Evolutionary conservation across 2,888 invertebrate genomes (phyloP).

Genomic region (Mimumesa dahlbomi): DNA sequence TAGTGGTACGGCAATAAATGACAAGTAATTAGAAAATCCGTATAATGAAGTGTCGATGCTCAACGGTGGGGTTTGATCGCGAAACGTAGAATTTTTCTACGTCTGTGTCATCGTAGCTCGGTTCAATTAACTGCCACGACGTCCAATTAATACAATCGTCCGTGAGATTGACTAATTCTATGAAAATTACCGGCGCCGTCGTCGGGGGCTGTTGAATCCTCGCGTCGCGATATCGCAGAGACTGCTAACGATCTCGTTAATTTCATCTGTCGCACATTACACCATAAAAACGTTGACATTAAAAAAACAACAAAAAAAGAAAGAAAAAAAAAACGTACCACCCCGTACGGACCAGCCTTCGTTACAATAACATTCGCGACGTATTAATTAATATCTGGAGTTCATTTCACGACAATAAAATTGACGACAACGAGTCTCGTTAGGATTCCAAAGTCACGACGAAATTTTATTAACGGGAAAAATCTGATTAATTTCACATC

Average conservation of each 20-base stretch:
- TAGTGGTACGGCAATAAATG: background rate
- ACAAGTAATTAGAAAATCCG: slow-evolving; percentile 2
- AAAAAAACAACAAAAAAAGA: too few species aligned
- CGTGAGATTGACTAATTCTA: slow-evolving; percentile 45
- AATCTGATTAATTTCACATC: too few species aligned
- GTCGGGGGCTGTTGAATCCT: background rate
- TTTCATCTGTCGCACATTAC: slow-evolving; percentile 45
- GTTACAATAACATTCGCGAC: slow-evolving; percentile 45
- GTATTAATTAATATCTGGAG: slow-evolving; percentile 59
- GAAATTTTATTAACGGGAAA: too few species aligned
- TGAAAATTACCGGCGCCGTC: slow-evolving; percentile 34
- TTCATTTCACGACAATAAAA: slow-evolving; percentile 10
- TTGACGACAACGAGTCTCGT: slow-evolving; percentile 32
- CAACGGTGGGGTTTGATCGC: background rate
- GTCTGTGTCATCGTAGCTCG: background rate
- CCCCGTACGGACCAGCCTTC: slow-evolving; percentile 6
- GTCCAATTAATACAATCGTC: slow-evolving; percentile 32
- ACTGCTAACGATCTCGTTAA: slow-evolving; percentile 63
- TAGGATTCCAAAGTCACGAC: too few species aligned
- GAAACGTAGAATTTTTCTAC: slow-evolving; percentile 1
- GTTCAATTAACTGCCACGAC: slow-evolving; percentile 9
- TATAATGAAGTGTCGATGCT: slow-evolving; percentile 7
- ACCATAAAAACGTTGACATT: slow-evolving; percentile 14
- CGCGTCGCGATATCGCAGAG: slow-evolving; percentile 17
- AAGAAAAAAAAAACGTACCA: too few species aligned